Evolutionary conservation across 64 coral and sea anemone species (phyloP), one percentile per base, ranked within the genome.

Genomic region (Montipora cactus): DNA sequence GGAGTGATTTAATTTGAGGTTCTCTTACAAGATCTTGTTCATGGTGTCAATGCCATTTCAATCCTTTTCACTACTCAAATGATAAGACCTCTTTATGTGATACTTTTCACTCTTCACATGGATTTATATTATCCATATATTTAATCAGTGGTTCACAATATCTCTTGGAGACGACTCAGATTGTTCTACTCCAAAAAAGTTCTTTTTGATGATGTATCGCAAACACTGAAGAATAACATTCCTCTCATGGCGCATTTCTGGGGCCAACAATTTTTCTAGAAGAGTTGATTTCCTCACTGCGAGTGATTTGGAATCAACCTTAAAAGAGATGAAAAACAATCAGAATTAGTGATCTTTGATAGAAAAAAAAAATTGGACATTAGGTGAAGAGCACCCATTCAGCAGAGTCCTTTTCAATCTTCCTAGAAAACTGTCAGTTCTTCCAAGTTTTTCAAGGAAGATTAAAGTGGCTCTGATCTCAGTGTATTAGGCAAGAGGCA

Each of bases 211-310:
- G 79, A 98, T 82, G 49, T 98, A 74, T 18, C 96, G 94, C 20
- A 98, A 75, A 44, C 96, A 98, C 67, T 98, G 96, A n/a, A 98
- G 88, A 59, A 95, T 80, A 7, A 90, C 80, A 70, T 98, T 98
- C 44, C 94, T 98, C 67, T 98, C 96, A 23, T 95, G 96, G 49
- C 96, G 90, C 5, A 98, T 95, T 81, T 98, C 96, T 90, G 93
- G 93, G 44, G 96, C 96, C 82, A 98, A 78, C 49, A 98, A 67
- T 94, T 92, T 97, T 92, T 97, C 96, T 50, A 97, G 82, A 14
- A 97, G 92, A 87, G 96, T 97, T 75, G 92, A 89, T 23, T 97
- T 97, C 91, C 78, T 94, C 37, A 91, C 47, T 37, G 59, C 53
- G 51, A 69, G 37, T 71, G 7, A 72, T 47, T 61, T 69, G 18